These are phyloP conservation scores for Typhlichthys eigenmanni DNA, from an alignment of 2,797 vertebrate species.

Conservation along the genomic window DNA sequence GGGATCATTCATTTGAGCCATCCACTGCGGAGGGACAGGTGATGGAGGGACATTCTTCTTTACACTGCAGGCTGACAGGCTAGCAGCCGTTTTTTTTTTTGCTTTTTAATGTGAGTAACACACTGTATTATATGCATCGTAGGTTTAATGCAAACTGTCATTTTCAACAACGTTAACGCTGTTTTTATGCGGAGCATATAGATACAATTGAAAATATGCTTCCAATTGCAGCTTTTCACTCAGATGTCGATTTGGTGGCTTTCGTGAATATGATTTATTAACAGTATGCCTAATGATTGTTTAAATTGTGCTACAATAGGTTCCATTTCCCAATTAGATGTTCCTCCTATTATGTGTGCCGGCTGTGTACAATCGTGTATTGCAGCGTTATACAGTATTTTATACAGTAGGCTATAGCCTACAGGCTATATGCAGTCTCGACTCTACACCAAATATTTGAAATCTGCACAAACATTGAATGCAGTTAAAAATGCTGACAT, in stretches of 20 bases:
- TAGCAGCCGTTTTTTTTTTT: constrained; percentile 20
- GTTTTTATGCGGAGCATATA: background rate
- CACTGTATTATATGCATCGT: constrained; percentile 21
- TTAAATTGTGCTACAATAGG: too few species aligned
- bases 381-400: constrained; percentile 27
- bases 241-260: constrained; percentile 27
- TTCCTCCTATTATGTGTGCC: background rate
- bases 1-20: constrained; percentile 19
- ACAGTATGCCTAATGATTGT: too few species aligned
- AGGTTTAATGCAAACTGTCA: background rate
- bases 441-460: constrained; percentile 1
- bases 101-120: constrained; percentile 20
- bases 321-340: too few species aligned
- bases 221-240: constrained; percentile 13
- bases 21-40: constrained; percentile 50
- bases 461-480: background rate
- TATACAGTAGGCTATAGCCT: constrained; percentile 1
- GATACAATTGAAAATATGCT: background rate
- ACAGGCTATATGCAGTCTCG: background rate
- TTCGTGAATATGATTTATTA: background rate
- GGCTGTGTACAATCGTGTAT: background rate
- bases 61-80: constrained; percentile 42
- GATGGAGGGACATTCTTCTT: constrained; percentile 39
- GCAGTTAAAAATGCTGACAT: constrained; percentile 26
- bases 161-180: constrained; percentile 5